Evolutionary conservation across 2,113 vertebrate species (phyloP).

Genomic region (Chamaea fasciata): DNA sequence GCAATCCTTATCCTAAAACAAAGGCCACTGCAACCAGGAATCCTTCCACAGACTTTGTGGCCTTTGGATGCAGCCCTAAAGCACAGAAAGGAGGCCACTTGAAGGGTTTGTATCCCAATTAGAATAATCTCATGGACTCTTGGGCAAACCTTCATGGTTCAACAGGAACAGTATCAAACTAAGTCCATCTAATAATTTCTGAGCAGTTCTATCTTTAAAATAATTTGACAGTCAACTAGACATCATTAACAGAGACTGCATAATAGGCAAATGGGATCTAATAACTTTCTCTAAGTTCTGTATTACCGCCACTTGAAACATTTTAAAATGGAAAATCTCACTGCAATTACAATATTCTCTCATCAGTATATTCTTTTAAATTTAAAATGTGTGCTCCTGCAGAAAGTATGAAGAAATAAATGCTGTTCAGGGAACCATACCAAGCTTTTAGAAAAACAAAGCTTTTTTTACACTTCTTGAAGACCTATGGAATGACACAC

Average conservation of each 20-base stretch:
- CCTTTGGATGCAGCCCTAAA: neutral
- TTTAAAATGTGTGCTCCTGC: neutral
- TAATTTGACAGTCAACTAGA: neutral
- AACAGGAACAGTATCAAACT: neutral
- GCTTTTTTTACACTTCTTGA: neutral
- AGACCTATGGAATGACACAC: neutral
- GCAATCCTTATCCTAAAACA: neutral
- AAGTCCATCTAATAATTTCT: neutral
- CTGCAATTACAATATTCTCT: neutral
- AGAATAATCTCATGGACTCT: neutral
- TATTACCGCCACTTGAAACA: neutral
- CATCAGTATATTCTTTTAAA: neutral
- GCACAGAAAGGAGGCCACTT: neutral
- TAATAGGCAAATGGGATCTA: neutral
- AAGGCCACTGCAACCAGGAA: neutral
- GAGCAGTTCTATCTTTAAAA: neutral
- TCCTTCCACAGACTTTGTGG: neutral
- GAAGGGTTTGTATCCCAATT: neutral
- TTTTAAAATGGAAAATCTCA: neutral
- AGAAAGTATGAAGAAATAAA: neutral
- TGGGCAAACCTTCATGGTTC: neutral
- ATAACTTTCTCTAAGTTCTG: neutral
- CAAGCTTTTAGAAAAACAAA: neutral
- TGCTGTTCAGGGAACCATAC: neutral
- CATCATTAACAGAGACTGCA: neutral